Evolutionary conservation across 2,888 invertebrate species (phyloP).

Genomic region (Drosophila tanythrix): DNA sequence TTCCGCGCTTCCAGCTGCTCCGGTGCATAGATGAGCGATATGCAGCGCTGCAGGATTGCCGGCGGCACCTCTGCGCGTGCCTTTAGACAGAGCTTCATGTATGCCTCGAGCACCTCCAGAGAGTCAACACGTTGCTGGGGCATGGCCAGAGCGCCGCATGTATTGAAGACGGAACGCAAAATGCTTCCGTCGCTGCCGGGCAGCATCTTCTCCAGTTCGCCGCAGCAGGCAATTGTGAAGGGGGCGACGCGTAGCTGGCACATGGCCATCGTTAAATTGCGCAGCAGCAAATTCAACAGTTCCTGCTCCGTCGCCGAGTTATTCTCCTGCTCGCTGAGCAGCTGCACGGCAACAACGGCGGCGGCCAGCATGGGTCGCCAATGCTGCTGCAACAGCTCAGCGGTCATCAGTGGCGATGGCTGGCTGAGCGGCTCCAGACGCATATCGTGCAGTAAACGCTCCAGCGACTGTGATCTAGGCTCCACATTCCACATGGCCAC

Average conservation of each 20-base stretch:
- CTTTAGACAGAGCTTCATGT: slow-evolving; percentile 64
- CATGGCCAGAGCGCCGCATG: slow-evolving; percentile 23
- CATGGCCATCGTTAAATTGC: slow-evolving; percentile 64
- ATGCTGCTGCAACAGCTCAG: slow-evolving; percentile 65
- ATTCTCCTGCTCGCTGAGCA: slow-evolving; percentile 40
- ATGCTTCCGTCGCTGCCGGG: slow-evolving; percentile 46
- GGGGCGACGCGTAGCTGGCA: slow-evolving; percentile 57
- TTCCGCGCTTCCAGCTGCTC: slow-evolving; percentile 50
- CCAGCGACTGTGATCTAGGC: slow-evolving; percentile 56
- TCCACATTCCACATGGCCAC: slow-evolving; percentile 70
- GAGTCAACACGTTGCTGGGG: slow-evolving; percentile 14
- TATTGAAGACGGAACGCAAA: slow-evolving; percentile 68
- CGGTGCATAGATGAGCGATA: slow-evolving; percentile 61
- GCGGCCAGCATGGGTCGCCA: slow-evolving; percentile 74
- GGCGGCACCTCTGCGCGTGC: slow-evolving; percentile 65
- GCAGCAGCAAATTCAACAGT: slow-evolving; percentile 65
- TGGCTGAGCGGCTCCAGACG: slow-evolving; percentile 70
- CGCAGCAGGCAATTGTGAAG: slow-evolving; percentile 64
- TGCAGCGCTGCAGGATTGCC: slow-evolving; percentile 70
- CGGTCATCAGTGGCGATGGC: slow-evolving; percentile 70
- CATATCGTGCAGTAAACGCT: slow-evolving; percentile 66
- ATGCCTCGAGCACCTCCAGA: slow-evolving; percentile 59
- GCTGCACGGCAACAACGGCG: slow-evolving; percentile 65
- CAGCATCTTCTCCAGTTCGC: slow-evolving; percentile 60
- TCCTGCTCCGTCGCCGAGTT: slow-evolving; percentile 64